A percentile compares a stretch with the other conserved stretches of the same genome.
These are phyloP conservation scores for Neelides folsomi DNA, from an alignment of 2,888 invertebrate species.

Conservation along the genomic window DNA sequence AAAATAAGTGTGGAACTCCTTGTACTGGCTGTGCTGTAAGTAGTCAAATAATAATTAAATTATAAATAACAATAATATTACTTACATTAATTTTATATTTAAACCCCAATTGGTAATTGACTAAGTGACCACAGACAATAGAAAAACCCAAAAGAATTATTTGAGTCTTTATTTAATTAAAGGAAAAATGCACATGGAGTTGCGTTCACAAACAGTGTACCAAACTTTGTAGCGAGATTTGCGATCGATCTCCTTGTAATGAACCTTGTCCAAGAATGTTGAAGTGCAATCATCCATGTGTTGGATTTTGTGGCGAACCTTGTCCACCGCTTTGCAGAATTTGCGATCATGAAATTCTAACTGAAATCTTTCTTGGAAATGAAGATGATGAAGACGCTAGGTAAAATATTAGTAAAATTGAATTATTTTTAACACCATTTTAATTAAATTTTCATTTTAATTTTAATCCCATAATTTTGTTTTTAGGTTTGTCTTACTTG, in stretches of 20 bases:
- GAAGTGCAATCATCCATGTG: conserved; percentile 36
- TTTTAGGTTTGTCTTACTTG: conserved; percentile 34
- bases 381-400: conserved; percentile 19
- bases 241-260: conserved; percentile 36
- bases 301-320: conserved; percentile 55
- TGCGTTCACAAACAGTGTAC: conserved; percentile 19
- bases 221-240: conserved; percentile 27
- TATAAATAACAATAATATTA: conserved; percentile 12
- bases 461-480: neutral
- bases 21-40: conserved; percentile 18
- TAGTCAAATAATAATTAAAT: neutral
- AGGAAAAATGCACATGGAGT: conserved; percentile 19
- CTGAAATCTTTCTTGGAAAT: conserved; percentile 9
- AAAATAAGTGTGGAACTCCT: conserved; percentile 20
- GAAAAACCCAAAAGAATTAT: neutral
- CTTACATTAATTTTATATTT: conserved; percentile 14
- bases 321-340: conserved; percentile 49
- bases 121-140: too few species aligned
- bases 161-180: neutral
- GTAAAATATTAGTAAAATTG: conserved; percentile 4
- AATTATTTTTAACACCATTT: neutral
- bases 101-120: too few species aligned
- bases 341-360: conserved; percentile 41
- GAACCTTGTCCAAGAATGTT: conserved; percentile 36
- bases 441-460: neutral